phyloP scores from a whole-genome alignment of 2,888 invertebrate genomes.

The Sympetrum striolatum region DNA sequence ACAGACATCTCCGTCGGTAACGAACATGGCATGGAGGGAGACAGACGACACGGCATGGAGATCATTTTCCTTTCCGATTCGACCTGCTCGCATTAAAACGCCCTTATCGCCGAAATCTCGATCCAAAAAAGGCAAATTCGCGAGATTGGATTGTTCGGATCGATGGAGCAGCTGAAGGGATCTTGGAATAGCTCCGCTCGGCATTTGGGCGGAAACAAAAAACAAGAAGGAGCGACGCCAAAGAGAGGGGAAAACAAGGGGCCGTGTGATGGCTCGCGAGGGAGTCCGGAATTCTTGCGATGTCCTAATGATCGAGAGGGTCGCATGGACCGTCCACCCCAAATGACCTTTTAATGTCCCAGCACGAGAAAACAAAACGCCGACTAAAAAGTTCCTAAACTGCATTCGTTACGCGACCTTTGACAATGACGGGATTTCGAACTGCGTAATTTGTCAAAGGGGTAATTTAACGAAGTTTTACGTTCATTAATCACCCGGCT shows the following conservation, averaged over 20 bases:
- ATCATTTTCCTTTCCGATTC: not conserved
- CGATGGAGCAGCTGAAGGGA: not conserved
- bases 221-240: not conserved
- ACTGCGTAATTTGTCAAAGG: too few relatives aligned
- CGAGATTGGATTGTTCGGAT: not conserved
- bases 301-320: not conserved
- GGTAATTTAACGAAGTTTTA: too few relatives aligned
- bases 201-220: not conserved
- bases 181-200: not conserved
- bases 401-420: too few relatives aligned
- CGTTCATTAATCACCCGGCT: too few relatives aligned
- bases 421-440: too few relatives aligned
- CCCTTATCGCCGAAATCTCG: not conserved
- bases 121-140: not conserved
- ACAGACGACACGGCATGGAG: not conserved
- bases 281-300: not conserved
- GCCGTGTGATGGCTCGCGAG: not conserved
- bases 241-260: not conserved
- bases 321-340: not conserved
- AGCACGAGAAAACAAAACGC: too few relatives aligned
- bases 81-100: not conserved
- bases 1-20: too few relatives aligned
- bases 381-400: too few relatives aligned
- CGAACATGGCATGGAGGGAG: too few relatives aligned
- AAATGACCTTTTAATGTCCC: not conserved